Conservation (phyloP, 2,797 vertebrate species). For the Novumbra hubbsi region DNA sequence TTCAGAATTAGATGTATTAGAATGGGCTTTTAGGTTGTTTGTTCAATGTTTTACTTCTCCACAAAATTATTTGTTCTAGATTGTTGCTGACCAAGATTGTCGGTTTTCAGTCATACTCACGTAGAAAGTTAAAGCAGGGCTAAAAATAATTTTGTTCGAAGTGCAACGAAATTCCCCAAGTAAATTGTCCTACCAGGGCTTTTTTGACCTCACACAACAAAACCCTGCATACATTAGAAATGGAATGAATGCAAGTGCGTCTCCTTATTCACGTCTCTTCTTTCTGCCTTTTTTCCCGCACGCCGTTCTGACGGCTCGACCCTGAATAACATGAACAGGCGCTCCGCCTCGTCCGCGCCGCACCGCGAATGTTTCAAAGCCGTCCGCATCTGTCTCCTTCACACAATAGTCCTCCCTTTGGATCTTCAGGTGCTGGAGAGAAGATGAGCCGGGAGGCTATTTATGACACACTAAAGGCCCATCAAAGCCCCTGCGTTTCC, state of each 20-base stretch:
- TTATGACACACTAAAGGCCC: slow-evolving; percentile 17
- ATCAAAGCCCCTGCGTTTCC: slow-evolving; percentile 1
- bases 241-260: background rate
- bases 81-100: no score
- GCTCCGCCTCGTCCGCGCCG: slow-evolving; percentile 1
- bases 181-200: no score
- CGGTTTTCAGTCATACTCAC: no score
- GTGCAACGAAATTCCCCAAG: no score
- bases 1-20: no score
- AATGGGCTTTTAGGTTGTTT: no score
- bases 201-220: background rate
- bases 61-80: no score
- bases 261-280: background rate
- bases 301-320: background rate
- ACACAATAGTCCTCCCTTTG: slow-evolving; percentile 1
- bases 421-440: background rate
- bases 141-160: no score
- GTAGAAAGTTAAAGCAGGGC: no score
- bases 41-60: no score
- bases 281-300: background rate
- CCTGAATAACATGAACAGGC: slow-evolving; percentile 4
- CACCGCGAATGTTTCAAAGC: slow-evolving; percentile 9
- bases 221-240: background rate
- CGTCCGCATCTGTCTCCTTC: slow-evolving; percentile 1
- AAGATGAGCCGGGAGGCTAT: background rate